These are phyloP conservation scores for Zaprionus ornatus DNA, from an alignment of 1,140 invertebrate species.

Conservation along the genomic window DNA sequence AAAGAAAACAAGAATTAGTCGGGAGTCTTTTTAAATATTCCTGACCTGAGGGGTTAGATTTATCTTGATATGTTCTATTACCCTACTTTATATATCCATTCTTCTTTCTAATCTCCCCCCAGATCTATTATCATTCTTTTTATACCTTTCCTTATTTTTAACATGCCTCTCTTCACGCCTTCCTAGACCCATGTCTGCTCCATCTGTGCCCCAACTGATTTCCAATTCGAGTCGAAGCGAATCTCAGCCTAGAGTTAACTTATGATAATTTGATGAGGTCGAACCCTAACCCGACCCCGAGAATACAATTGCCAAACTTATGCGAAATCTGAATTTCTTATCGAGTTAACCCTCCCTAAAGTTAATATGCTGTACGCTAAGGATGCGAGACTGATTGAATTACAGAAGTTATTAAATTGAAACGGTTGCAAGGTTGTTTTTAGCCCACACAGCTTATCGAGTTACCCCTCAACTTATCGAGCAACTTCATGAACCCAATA, in stretches of 20 bases:
- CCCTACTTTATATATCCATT: too few species aligned
- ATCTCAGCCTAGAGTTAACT: background rate
- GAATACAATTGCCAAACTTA: background rate
- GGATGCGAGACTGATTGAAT: background rate
- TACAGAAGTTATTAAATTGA: conserved; percentile 1
- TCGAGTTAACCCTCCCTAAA: background rate
- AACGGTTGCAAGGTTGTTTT: background rate
- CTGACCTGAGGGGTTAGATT: too few species aligned
- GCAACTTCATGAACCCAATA: background rate
- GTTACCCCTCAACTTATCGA: background rate
- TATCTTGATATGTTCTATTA: too few species aligned
- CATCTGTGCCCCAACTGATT: background rate
- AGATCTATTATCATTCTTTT: too few species aligned
- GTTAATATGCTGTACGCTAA: too few species aligned
- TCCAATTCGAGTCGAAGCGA: background rate
- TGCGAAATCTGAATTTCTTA: background rate
- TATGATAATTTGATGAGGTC: background rate
- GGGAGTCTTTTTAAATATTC: background rate
- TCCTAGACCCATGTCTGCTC: too few species aligned
- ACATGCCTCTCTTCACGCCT: too few species aligned
- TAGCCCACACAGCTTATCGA: background rate
- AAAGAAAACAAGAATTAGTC: background rate
- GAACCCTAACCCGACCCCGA: background rate
- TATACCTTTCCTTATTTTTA: too few species aligned
- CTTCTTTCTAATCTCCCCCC: too few species aligned